Conservation (phyloP, 2,113 vertebrate species). For the Etheostoma spectabile region DNA sequence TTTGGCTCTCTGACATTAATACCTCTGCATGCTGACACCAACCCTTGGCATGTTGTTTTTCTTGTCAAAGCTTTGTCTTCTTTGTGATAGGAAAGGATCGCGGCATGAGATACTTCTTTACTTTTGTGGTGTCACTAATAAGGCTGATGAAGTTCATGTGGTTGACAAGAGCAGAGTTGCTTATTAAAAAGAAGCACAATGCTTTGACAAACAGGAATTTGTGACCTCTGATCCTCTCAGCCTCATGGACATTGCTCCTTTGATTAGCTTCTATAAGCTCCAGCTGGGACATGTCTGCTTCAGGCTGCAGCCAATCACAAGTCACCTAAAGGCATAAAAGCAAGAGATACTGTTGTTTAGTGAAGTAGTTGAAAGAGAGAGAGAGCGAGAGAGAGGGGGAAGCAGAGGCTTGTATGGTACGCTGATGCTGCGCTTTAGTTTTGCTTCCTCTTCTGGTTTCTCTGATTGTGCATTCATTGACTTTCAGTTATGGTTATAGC, state of each 20-base stretch:
- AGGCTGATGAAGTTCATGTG: neutral
- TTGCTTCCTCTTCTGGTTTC: constrained; percentile 1
- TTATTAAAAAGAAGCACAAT: neutral
- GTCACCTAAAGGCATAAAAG: constrained; percentile 11
- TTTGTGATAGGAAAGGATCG: neutral
- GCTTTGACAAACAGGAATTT: neutral
- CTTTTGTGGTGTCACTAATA: neutral
- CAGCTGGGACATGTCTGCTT: constrained; percentile 47
- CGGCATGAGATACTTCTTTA: neutral
- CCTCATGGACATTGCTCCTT: constrained; percentile 1
- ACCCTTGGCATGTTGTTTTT: constrained; percentile 16
- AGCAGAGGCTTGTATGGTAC: constrained; percentile 5
- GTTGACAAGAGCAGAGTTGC: neutral
- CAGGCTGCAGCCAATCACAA: constrained; percentile 65
- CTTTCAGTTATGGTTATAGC: constrained; percentile 7
- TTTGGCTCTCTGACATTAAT: constrained; percentile 13
- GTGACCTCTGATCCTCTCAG: constrained; percentile 42
- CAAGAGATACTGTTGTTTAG: neutral
- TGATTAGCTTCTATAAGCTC: constrained; percentile 49
- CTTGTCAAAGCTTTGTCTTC: neutral
- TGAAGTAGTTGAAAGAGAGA: no score
- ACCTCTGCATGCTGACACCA: constrained; percentile 7
- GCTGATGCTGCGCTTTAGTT: neutral
- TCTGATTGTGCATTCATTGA: neutral
- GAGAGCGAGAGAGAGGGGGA: constrained; percentile 1